These are phyloP conservation scores for Epinotia nisella DNA, from an alignment of 2,888 invertebrate species.

Conservation along the genomic window DNA sequence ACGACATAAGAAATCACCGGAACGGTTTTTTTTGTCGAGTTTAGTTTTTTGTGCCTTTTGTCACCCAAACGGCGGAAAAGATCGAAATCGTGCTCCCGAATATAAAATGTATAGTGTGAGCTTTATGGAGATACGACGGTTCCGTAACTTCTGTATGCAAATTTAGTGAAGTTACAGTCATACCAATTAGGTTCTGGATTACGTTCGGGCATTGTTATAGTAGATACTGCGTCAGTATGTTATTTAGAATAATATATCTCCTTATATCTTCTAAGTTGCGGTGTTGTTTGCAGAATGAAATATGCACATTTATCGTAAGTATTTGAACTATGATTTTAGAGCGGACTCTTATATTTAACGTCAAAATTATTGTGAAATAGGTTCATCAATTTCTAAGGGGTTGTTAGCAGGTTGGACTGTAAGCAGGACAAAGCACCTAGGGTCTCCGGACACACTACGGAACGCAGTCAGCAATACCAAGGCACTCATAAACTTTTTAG, in stretches of 20 bases:
- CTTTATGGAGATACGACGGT: conserved; percentile 26
- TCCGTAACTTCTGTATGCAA: conserved; percentile 39
- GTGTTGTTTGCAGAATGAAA: too few species aligned
- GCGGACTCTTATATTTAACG: too few species aligned
- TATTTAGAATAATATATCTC: not conserved
- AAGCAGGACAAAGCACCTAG: too few species aligned
- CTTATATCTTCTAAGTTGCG: too few species aligned
- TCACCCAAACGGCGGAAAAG: conserved; percentile 77
- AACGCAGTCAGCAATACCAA: too few species aligned
- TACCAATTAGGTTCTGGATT: conserved; percentile 8
- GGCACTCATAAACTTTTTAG: too few species aligned
- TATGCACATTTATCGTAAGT: too few species aligned
- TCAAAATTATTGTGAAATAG: too few species aligned
- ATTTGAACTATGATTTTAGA: too few species aligned
- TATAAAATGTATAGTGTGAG: conserved; percentile 52
- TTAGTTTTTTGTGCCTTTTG: conserved; percentile 70
- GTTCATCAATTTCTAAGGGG: too few species aligned
- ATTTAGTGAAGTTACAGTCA: conserved; percentile 1
- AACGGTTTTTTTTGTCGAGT: conserved; percentile 51
- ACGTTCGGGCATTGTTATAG: not conserved
- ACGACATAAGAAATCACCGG: conserved; percentile 50
- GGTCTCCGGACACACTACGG: too few species aligned
- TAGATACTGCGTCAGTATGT: not conserved
- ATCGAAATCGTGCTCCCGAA: conserved; percentile 77
- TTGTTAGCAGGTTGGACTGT: too few species aligned